Evolutionary conservation across 1,140 invertebrate genomes (phyloP), one percentile per base, ranked within the genome.

Genomic region (Chymomyza costata): DNA sequence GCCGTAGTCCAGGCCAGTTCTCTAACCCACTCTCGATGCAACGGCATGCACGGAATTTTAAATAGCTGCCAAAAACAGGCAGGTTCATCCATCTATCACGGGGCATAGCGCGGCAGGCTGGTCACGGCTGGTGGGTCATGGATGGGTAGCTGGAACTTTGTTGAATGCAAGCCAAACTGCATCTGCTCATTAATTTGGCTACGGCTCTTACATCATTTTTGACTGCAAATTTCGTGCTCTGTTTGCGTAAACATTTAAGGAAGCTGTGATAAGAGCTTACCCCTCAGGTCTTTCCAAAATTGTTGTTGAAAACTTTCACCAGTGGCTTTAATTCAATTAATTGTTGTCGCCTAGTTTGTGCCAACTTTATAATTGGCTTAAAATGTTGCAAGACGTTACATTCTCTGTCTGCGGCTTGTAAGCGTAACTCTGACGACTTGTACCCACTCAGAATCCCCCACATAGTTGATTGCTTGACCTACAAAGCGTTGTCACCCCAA

Each of bases 21-120:
- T n/a, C n/a, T n/a, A n/a, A 11, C 41, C 28, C 11, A 37, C 16
- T 37, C 48, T 51, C 18, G 39, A 30, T 37, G 57, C 40, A 25
- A 15, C 50, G 60, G 55, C 66, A 66, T 70, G 66, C 53, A 49
- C 58, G 49, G 67, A 71, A 71, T 71, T 66, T 71, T 38, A 71
- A 66, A 58, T 51, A 52, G 31, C 45, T 71, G 62, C 69, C 67
- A 62, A 60, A 37, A 45, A 30, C 67, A 61, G 67, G 44, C 55
- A 41, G 45, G 56, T 32, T 35, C 57, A 65, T 71, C 51, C 57
- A 65, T 71, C 51, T 40, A 57, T 70, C 52, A 70, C 31, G 17
- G 54, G 8, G 21, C 21, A 5, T 25, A 3, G 21, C 3, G 21
- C 21, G 3, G 8, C n/a, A 25, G 21, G 21, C 2, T 6, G 25